These are phyloP conservation scores for Tenthredo notha DNA, from an alignment of 2,888 invertebrate species.

Conservation along the genomic window DNA sequence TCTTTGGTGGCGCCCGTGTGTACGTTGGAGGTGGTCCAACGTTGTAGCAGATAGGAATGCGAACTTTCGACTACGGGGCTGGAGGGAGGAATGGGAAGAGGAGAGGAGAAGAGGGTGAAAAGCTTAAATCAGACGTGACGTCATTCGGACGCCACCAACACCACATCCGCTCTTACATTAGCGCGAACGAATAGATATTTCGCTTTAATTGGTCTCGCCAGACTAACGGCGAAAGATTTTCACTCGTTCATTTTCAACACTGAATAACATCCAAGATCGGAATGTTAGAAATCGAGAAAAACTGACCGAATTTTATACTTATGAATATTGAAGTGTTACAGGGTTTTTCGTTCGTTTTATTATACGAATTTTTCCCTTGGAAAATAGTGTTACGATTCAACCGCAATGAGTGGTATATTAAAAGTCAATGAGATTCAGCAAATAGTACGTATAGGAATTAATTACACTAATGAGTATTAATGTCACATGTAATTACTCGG, in stretches of 20 bases:
- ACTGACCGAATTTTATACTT: background rate
- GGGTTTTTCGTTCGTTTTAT: background rate
- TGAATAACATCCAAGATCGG: background rate
- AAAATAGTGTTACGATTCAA: background rate
- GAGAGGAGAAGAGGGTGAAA: slow-evolving; percentile 18
- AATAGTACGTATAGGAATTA: slow-evolving; percentile 11
- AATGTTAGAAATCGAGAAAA: background rate
- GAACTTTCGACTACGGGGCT: slow-evolving; percentile 33
- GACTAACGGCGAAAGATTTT: background rate
- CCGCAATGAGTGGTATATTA: background rate
- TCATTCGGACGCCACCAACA: slow-evolving; percentile 42
- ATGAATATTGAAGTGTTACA: too few species aligned
- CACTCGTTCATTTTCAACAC: background rate
- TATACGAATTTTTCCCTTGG: background rate
- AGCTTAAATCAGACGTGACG: slow-evolving; percentile 49
- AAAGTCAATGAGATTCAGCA: background rate
- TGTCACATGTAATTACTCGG: slow-evolving; percentile 16
- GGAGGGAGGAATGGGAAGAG: slow-evolving; percentile 33
- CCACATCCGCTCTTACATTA: slow-evolving; percentile 21
- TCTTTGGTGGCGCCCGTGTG: slow-evolving; percentile 49
- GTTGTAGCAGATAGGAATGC: slow-evolving; percentile 62
- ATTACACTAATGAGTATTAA: slow-evolving; percentile 36
- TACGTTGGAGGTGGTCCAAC: slow-evolving; percentile 63
- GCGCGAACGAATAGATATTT: slow-evolving; percentile 33
- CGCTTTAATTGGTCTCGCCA: slow-evolving; percentile 36